Percentiles rank a stretch among this genome's conserved stretches.
Conservation (phyloP, 2,797 vertebrate species). For the Thamnophis elegans region DNA sequence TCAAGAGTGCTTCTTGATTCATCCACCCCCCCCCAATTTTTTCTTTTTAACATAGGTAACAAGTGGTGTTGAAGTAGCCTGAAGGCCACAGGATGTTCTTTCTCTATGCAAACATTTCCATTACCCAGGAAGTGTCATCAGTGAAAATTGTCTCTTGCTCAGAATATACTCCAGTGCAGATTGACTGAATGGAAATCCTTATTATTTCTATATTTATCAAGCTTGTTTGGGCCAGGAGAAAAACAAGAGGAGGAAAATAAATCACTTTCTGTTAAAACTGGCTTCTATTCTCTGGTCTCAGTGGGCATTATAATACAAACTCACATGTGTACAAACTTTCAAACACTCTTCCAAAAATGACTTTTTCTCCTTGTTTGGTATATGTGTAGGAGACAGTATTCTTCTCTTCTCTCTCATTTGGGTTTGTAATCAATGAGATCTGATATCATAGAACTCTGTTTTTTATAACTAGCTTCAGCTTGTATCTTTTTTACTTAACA, state of each 20-base stretch:
- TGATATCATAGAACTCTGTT: background rate
- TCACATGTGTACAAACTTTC: background rate
- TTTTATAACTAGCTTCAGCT: background rate
- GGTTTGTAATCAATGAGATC: background rate
- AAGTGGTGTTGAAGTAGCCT: background rate
- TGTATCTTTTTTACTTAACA: background rate
- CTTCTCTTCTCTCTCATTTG: background rate
- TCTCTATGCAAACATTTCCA: background rate
- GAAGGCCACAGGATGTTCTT: background rate
- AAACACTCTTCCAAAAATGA: background rate
- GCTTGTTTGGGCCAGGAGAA: background rate
- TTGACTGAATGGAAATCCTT: background rate
- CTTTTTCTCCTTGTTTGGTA: background rate
- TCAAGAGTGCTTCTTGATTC: background rate
- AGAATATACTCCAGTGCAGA: background rate
- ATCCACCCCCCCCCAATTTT: fast-evolving
- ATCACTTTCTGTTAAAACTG: background rate
- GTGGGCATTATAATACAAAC: background rate
- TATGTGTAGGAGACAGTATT: background rate
- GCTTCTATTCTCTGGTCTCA: background rate
- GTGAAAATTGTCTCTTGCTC: background rate
- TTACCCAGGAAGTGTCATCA: background rate
- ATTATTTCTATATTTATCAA: background rate
- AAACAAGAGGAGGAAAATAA: background rate
- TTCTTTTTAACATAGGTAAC: background rate